Conservation (phyloP, 53 echinoderm and acorn worm species). For the Paracentrotus lividus region DNA sequence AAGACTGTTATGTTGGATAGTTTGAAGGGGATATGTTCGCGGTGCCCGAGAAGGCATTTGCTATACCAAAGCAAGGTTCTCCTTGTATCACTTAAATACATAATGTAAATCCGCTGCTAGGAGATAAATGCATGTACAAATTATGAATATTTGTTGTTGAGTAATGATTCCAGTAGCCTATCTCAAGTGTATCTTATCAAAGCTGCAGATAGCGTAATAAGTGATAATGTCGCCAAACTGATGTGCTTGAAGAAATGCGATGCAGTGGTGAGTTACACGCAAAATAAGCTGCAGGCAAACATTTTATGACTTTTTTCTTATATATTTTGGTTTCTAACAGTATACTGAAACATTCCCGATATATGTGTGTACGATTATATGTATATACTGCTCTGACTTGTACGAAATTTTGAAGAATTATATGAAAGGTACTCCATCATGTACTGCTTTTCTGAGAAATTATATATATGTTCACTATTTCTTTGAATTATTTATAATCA, state of each 20-base stretch:
- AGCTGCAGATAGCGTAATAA: too few species aligned
- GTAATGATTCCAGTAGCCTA: too few species aligned
- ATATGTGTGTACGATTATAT: constrained; percentile 1
- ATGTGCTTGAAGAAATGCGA: not conserved
- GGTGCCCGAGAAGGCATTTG: too few species aligned
- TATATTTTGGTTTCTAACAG: not conserved
- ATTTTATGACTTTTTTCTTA: not conserved
- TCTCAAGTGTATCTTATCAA: too few species aligned
- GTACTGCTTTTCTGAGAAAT: constrained; percentile 7
- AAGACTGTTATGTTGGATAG: too few species aligned
- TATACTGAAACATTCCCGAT: constrained; percentile 39
- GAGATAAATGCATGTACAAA: too few species aligned
- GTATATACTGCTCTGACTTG: constrained; percentile 6
- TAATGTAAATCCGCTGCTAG: too few species aligned
- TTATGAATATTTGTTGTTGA: too few species aligned
- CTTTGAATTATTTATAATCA: not conserved
- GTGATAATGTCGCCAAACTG: too few species aligned
- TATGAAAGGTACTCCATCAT: constrained; percentile 20
- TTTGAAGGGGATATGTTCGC: too few species aligned
- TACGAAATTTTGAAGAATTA: not conserved
- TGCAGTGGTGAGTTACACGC: not conserved
- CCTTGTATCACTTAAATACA: too few species aligned
- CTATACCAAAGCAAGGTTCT: too few species aligned
- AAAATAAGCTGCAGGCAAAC: not conserved
- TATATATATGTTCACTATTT: not conserved